Conservation (phyloP, 2,888 invertebrate species). For the Pantelozetes paolii region DNA sequence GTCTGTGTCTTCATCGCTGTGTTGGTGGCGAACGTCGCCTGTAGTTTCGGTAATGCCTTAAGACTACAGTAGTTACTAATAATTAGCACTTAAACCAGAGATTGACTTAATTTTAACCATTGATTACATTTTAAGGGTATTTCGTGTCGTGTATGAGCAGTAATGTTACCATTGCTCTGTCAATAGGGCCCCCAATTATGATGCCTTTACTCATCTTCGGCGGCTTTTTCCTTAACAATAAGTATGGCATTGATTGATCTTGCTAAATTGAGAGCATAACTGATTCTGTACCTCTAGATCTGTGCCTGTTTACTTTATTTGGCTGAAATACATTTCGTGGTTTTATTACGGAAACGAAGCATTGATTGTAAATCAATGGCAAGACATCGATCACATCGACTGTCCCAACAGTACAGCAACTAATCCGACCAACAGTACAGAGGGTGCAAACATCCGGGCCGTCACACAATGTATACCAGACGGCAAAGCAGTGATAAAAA, state of each 20-base stretch:
- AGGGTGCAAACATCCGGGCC: background rate
- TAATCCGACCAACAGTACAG: background rate
- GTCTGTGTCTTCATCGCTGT: constrained; percentile 4
- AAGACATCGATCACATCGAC: constrained; percentile 68
- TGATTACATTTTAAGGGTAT: constrained; percentile 66
- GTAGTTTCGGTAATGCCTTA: constrained; percentile 40
- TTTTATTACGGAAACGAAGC: constrained; percentile 88
- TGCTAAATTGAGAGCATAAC: too few species aligned
- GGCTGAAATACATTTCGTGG: constrained; percentile 86
- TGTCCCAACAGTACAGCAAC: constrained; percentile 59
- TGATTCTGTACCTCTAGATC: too few species aligned
- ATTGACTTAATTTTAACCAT: background rate
- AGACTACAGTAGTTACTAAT: too few species aligned
- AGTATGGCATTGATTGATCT: too few species aligned
- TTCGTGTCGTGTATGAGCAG: constrained; percentile 75
- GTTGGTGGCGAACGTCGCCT: constrained; percentile 31
- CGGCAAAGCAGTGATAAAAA: constrained; percentile 72
- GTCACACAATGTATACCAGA: constrained; percentile 56
- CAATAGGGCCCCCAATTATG: constrained; percentile 83
- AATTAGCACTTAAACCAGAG: too few species aligned
- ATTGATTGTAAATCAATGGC: constrained; percentile 81
- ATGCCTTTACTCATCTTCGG: constrained; percentile 92
- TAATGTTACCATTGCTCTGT: constrained; percentile 79
- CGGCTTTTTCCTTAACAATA: too few species aligned
- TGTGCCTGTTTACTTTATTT: constrained; percentile 74